Evolutionary conservation across 2,113 vertebrate genomes (phyloP).

Genomic region (Ctenodactylus gundi): DNA sequence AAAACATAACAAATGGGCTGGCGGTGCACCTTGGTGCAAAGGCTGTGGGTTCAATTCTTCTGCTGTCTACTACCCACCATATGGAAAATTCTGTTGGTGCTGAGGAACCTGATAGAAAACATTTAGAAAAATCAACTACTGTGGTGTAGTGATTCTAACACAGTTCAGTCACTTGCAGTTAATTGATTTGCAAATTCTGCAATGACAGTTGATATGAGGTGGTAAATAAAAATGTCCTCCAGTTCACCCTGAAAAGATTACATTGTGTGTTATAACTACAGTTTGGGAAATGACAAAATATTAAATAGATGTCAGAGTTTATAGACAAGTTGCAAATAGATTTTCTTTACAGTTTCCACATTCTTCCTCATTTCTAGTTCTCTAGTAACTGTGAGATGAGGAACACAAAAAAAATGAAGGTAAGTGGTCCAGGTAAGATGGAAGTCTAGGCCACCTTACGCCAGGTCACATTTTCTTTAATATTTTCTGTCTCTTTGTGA

Average conservation of each 20-base stretch:
- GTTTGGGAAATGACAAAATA: constrained; percentile 3
- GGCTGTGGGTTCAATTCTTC: too few species aligned
- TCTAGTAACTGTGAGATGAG: not conserved
- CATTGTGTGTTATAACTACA: not conserved
- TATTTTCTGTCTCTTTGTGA: not conserved
- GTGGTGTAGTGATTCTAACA: not conserved
- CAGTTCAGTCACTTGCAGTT: not conserved
- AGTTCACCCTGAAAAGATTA: not conserved
- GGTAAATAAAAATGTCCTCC: not conserved
- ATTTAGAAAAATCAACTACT: not conserved
- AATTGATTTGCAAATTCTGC: not conserved
- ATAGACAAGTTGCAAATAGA: too few species aligned
- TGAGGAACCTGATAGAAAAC: not conserved
- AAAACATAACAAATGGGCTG: too few species aligned
- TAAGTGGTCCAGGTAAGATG: not conserved
- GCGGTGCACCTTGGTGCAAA: too few species aligned
- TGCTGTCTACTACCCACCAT: not conserved
- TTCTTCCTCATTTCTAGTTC: not conserved
- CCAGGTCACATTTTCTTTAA: not conserved
- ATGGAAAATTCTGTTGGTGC: not conserved
- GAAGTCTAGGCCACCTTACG: not conserved
- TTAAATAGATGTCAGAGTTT: not conserved
- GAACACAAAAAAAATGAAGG: not conserved
- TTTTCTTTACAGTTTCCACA: not conserved
- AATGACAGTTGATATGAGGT: not conserved